Base-by-base conservation (phyloP, 1,140 invertebrate species). In the Tetragonula clypearis region DNA sequence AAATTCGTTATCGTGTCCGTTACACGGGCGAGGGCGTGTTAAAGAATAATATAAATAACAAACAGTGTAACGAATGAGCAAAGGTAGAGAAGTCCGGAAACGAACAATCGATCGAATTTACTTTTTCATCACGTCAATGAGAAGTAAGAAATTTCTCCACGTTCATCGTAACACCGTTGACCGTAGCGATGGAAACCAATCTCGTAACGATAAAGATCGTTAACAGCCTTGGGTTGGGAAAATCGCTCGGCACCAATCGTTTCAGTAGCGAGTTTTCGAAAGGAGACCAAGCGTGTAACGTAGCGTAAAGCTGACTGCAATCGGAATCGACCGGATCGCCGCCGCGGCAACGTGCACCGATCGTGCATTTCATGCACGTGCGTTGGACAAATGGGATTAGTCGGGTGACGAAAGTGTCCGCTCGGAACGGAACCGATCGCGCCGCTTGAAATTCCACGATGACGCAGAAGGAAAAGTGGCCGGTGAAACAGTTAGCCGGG, bases 391-490 rank as follows among this genome's bases (percentile, higher is more conserved):
- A 90, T 89, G 88, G 79, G 88, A 90, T 90, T 87, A 89, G 83
- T 30, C 71, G 66, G 78, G 86, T 89, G 88, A 90, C 88, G 89
- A 90, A 90, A 90, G 88, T 89, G 73, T 81, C 66, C 68, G 68
- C 78, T 74, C 77, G 86, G 21, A 87, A 90, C 80, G 86, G 77
- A 89, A 88, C 80, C 81, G 68, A 79, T 78, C 71, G 80, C 56
- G 76, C 80, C 86, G 83, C n/a, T 89, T 87, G 88, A 88, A 89
- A 90, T 90, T 90, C 88, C 89, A 90, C 80, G 76, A 81, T 89
- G 88, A 89, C 89, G 89, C 89, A 72, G 76, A 81, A 79, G 82
- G 89, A 89, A 90, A 90, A 87, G 82, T 71, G 60, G 65, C 74
- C 58, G 80, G 15, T 69, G 56, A 66, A 87, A 69, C 85, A 78